phyloP scores from a whole-genome alignment of 2,113 vertebrate species.

The Centropristis striata region DNA sequence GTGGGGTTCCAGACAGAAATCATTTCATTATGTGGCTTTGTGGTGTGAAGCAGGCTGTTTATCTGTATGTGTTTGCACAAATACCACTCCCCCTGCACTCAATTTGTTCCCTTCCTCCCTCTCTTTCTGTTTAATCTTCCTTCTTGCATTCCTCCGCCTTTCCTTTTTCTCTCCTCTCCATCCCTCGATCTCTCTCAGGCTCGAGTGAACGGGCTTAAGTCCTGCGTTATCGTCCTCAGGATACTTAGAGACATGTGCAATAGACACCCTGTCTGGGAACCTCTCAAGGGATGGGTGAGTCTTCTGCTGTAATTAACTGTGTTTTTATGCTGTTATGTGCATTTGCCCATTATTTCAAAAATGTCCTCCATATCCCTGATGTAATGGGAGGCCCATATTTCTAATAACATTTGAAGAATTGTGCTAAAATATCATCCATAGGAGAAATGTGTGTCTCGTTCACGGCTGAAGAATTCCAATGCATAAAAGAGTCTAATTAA shows the following conservation, averaged over 20 bases:
- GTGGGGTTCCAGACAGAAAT: conserved; percentile 34
- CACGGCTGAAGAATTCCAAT: not conserved
- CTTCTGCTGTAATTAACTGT: conserved; percentile 32
- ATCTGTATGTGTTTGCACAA: conserved; percentile 49
- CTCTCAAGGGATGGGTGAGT: conserved; percentile 99
- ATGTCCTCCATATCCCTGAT: not conserved
- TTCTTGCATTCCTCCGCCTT: conserved; percentile 20
- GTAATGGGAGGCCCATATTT: not conserved
- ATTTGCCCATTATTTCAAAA: not conserved
- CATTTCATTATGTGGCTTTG: conserved; percentile 40
- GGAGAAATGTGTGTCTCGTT: not conserved
- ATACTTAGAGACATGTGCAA: conserved; percentile 99
- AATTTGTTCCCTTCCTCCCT: conserved; percentile 52
- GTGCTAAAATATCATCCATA: not conserved
- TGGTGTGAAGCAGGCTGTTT: conserved; percentile 40
- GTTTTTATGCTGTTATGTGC: not conserved
- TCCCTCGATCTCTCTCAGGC: conserved; percentile 91
- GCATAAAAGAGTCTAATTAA: conserved; percentile 1
- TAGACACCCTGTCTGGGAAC: conserved; percentile 95
- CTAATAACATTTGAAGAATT: conserved; percentile 11
- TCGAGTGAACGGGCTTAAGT: conserved; percentile 98
- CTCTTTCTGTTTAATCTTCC: conserved; percentile 49
- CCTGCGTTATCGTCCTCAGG: conserved; percentile 98
- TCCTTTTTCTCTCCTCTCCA: conserved; percentile 65
- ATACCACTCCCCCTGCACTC: conserved; percentile 31